phyloP scores from a whole-genome alignment of 2,888 invertebrate species.

The Microdon myrmicae region DNA sequence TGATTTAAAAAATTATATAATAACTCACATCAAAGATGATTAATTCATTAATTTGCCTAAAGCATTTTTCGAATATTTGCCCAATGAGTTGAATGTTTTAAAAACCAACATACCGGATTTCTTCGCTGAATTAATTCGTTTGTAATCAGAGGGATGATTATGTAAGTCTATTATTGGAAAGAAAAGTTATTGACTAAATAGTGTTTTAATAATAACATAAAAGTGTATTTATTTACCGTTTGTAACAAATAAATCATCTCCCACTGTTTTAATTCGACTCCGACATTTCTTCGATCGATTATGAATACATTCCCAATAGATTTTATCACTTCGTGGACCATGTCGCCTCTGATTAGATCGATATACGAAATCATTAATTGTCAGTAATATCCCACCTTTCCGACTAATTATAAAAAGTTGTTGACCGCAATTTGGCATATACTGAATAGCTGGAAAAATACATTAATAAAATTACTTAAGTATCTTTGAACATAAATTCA shows the following conservation, averaged over 20 bases:
- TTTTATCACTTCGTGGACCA: slow-evolving; percentile 62
- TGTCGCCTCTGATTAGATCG: slow-evolving; percentile 66
- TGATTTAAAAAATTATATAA: no score
- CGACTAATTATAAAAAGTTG: slow-evolving; percentile 65
- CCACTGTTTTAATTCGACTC: slow-evolving; percentile 65
- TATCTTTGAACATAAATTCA: no score
- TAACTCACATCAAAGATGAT: no score
- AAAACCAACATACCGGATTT: slow-evolving; percentile 62
- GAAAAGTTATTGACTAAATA: slow-evolving; percentile 1
- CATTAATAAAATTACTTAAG: slow-evolving; percentile 19
- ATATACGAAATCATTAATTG: slow-evolving; percentile 65
- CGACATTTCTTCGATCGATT: slow-evolving; percentile 66
- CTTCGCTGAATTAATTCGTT: slow-evolving; percentile 61
- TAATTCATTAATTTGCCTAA: no score
- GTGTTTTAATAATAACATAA: not conserved
- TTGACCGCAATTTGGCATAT: slow-evolving; percentile 62
- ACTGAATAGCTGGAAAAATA: slow-evolving; percentile 60
- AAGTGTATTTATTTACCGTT: slow-evolving; percentile 59
- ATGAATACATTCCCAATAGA: slow-evolving; percentile 67
- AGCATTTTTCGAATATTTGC: no score
- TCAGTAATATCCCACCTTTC: slow-evolving; percentile 64
- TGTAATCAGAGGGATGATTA: slow-evolving; percentile 63
- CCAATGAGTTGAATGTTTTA: slow-evolving; percentile 61
- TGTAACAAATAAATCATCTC: slow-evolving; percentile 65
- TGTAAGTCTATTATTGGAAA: slow-evolving; percentile 59